These are phyloP conservation scores for Dromococcyx pavoninus DNA, from an alignment of 2,797 vertebrate genomes.

Conservation along the genomic window DNA sequence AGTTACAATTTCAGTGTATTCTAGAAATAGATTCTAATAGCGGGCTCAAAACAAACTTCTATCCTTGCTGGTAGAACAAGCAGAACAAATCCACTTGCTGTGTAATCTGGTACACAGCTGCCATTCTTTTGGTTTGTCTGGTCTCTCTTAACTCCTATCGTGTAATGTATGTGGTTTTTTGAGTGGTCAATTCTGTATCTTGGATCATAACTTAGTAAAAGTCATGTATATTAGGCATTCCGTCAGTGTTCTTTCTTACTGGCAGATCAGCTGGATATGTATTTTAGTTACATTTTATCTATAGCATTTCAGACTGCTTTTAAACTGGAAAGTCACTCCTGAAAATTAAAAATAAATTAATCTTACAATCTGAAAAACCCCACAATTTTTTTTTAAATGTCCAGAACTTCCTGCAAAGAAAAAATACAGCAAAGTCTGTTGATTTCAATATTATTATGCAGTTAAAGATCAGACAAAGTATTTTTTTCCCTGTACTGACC, in stretches of 20 bases:
- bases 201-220: neutral
- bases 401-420: neutral
- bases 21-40: neutral
- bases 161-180: neutral
- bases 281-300: neutral
- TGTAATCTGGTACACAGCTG: neutral
- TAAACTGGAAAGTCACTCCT: neutral
- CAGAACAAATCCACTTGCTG: neutral
- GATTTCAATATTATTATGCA: neutral
- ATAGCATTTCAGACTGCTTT: neutral
- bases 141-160: neutral
- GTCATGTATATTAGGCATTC: neutral
- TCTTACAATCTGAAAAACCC: neutral
- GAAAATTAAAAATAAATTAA: neutral
- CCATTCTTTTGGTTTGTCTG: neutral
- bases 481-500: conserved; percentile 50
- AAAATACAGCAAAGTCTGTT: neutral
- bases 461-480: neutral
- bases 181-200: neutral
- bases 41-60: neutral
- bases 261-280: neutral
- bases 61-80: neutral
- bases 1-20: neutral
- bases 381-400: neutral
- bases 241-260: neutral